Evolutionary conservation across 2,113 vertebrate species (phyloP).

Genomic region (Zosterops borbonicus): DNA sequence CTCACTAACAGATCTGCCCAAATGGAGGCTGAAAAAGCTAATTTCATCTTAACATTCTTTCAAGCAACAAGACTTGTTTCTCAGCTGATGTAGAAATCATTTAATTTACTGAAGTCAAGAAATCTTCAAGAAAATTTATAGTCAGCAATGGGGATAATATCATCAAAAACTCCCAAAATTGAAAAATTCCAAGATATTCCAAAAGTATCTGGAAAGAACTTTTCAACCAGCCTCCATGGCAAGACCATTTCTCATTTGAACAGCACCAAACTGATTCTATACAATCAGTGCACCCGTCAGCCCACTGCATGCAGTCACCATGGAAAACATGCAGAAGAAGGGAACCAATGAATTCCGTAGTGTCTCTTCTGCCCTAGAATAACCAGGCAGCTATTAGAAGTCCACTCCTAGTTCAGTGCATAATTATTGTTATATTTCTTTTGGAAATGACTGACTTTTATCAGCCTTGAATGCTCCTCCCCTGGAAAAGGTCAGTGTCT

Average conservation of each 20-base stretch:
- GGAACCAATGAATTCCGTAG: accelerated
- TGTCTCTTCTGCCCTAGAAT: background rate
- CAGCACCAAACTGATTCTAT: background rate
- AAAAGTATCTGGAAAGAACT: background rate
- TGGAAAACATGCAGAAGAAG: background rate
- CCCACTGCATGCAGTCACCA: background rate
- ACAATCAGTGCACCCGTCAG: too few relatives aligned
- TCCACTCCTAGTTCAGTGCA: slow-evolving; percentile 21
- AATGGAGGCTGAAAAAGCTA: background rate
- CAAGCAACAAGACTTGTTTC: background rate
- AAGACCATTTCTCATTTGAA: background rate
- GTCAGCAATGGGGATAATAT: background rate
- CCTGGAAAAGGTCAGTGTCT: slow-evolving; percentile 56
- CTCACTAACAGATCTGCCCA: background rate
- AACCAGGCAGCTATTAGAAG: background rate
- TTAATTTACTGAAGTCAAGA: background rate
- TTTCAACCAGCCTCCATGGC: background rate
- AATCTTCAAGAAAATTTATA: background rate
- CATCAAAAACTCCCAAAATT: background rate
- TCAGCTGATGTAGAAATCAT: background rate
- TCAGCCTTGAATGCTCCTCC: slow-evolving; percentile 42
- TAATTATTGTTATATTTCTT: slow-evolving; percentile 33
- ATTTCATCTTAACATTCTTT: background rate
- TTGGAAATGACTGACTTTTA: slow-evolving; percentile 52
- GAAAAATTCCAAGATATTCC: background rate